Evolutionary conservation across 2,888 invertebrate genomes (phyloP), one percentile per base, ranked within the genome.

Genomic region (Sinhomidia bicolor): DNA sequence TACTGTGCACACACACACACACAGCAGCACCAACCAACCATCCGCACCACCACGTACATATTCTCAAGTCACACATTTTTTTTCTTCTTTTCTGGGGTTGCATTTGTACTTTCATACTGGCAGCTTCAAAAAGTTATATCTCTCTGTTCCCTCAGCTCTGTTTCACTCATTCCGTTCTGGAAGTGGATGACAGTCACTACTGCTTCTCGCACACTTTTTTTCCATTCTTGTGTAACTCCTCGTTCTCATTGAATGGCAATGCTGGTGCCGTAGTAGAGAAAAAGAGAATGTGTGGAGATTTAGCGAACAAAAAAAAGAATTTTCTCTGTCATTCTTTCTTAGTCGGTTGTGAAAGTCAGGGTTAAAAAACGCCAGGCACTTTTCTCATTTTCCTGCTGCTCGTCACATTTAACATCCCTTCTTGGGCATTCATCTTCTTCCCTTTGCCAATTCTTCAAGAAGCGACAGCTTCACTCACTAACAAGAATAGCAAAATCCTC

Each of bases 311-410:
- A 62, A 68, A 47, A 54, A 54, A 68, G n/a, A n/a, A n/a, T n/a
- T n/a, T 68, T 36, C 68, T 71, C 71, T 82, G 82, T 82, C 82
- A 82, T 65, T 82, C 68, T 51, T 47, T 82, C 78, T 57, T 32
- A 20, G 57, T 12, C 29, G 7, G 17, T 36, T 36, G n/a, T 54
- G 36, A 36, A 20, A 78, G 36, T 57, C 78, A 57, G 54, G 36
- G 20, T 36, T 36, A 32, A 78, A 32, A 57, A 26, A 54, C n/a
- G 32, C 57, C 29, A 57, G 20, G 10, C 57, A 29, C 54, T 68
- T 82, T 71, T 82, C 68, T 71, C 82, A 54, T 82, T 82, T 82
- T 71, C 68, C 65, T 81, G 1, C 23, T 74, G n/a, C n/a, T n/a
- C 74, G 71, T 84, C 83, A 74, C 71, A 44, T 81, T 62, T 47